Percentiles rank a stretch among this genome's conserved stretches.
Conservation (phyloP, 1,140 invertebrate genomes). For the Bombyx mori region ASM3026992v2 NC_085107.1:7160501-7161000, state of each 20-base stretch:
- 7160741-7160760: slow-evolving; percentile 56
- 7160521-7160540: slow-evolving; percentile 62
- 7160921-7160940: too few relatives aligned
- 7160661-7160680: slow-evolving; percentile 8
- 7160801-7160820: slow-evolving; percentile 51
- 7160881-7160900: too few relatives aligned
- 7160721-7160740: slow-evolving; percentile 62
- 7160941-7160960: too few relatives aligned
- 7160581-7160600: slow-evolving; percentile 43
- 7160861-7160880: slow-evolving; percentile 9
- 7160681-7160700: slow-evolving; percentile 36
- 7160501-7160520: slow-evolving; percentile 62
- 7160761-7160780: slow-evolving; percentile 52
- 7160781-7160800: slow-evolving; percentile 66
- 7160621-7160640: slow-evolving; percentile 15
- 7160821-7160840: slow-evolving; percentile 55
- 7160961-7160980: too few relatives aligned
- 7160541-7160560: slow-evolving; percentile 70
- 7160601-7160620: slow-evolving; percentile 45
- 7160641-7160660: slow-evolving; percentile 18
- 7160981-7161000: too few relatives aligned
- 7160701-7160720: slow-evolving; percentile 69
- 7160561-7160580: slow-evolving; percentile 62
- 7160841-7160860: slow-evolving; percentile 23
- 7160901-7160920: too few relatives aligned